A percentile compares a stretch with the other conserved stretches of the same genome.
These are phyloP conservation scores for Cydia fagiglandana DNA, from an alignment of 1,140 invertebrate genomes.

Conservation along the genomic window DNA sequence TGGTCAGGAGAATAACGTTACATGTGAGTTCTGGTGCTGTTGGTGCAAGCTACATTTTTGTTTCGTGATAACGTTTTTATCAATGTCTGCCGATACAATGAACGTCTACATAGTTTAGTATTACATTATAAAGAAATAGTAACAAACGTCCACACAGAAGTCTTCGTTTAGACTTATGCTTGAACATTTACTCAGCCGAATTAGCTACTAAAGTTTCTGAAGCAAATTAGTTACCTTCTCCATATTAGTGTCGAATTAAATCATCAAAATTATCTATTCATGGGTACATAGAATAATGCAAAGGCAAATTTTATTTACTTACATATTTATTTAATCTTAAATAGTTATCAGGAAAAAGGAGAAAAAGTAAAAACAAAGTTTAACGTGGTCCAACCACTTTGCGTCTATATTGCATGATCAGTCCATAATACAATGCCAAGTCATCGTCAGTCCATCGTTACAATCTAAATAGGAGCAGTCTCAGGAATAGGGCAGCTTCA, in stretches of 20 bases:
- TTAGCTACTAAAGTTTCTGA: no score
- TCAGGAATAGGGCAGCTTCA: slow-evolving; percentile 10
- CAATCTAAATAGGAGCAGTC: slow-evolving; percentile 16
- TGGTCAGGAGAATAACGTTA: neutral
- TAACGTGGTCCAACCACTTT: slow-evolving; percentile 29
- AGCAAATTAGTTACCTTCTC: no score
- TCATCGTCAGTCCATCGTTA: neutral
- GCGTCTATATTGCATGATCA: slow-evolving; percentile 31
- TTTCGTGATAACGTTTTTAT: neutral
- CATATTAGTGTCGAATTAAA: no score
- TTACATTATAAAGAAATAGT: neutral
- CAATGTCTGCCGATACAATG: neutral
- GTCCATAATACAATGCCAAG: slow-evolving; percentile 10
- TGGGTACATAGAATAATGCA: neutral
- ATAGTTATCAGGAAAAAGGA: neutral
- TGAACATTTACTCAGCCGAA: neutral
- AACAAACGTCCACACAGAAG: neutral
- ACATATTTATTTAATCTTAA: neutral
- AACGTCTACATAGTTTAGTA: neutral
- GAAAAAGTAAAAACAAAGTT: neutral
- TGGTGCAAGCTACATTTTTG: neutral
- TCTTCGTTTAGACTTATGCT: neutral
- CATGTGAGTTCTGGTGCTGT: neutral
- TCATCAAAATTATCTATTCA: neutral
- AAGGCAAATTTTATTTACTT: no score